These are phyloP conservation scores for Mixornis gularis DNA, from an alignment of 2,113 vertebrate genomes.

Conservation along the genomic window DNA sequence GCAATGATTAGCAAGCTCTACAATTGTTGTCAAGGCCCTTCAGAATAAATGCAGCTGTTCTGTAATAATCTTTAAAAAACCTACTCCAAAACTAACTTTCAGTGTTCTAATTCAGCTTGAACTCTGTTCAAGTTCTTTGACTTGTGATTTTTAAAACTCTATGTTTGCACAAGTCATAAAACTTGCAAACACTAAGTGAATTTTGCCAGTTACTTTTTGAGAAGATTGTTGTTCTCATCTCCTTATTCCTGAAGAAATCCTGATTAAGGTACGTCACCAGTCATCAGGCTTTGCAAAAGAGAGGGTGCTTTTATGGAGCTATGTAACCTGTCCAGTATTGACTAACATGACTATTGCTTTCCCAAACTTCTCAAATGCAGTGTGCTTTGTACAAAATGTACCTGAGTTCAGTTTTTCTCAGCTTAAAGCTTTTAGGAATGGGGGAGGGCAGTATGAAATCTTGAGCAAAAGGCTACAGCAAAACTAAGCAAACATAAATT, in stretches of 20 bases:
- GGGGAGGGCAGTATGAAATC: not conserved
- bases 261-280: not conserved
- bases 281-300: not conserved
- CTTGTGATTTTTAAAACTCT: not conserved
- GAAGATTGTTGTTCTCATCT: not conserved
- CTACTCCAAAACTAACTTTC: not conserved
- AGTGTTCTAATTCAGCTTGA: not conserved
- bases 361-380: not conserved
- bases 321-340: not conserved
- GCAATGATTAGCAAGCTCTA: not conserved
- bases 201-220: not conserved
- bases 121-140: not conserved
- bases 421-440: not conserved
- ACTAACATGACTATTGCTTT: fast-evolving
- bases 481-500: not conserved
- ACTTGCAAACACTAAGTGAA: not conserved
- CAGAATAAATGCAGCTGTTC: not conserved
- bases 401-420: not conserved
- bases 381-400: not conserved
- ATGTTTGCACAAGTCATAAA: not conserved
- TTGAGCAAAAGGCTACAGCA: not conserved
- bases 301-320: not conserved
- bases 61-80: not conserved
- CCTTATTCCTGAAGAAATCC: not conserved
- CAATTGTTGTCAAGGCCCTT: not conserved